Percentiles rank a stretch among this genome's conserved stretches.
These are phyloP conservation scores for Herminia tarsipennalis DNA, from an alignment of 2,888 invertebrate genomes.

Conservation along the genomic window DNA sequence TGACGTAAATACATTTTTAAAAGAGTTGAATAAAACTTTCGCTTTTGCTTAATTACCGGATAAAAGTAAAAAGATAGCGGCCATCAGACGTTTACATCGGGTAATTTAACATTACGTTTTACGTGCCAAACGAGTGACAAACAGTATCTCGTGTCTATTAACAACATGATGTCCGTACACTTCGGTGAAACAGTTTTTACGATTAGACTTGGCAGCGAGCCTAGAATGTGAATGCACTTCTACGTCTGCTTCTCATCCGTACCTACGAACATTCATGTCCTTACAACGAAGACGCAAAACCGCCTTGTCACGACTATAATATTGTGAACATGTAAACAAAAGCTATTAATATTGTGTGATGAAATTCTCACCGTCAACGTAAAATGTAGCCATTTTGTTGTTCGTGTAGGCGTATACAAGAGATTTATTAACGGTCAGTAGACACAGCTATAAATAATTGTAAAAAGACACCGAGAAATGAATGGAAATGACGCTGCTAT, in stretches of 20 bases:
- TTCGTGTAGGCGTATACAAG: constrained; percentile 43
- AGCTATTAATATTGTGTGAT: constrained; percentile 23
- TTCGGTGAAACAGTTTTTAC: constrained; percentile 44
- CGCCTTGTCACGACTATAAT: constrained; percentile 24
- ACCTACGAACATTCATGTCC: constrained; percentile 19
- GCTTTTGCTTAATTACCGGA: too few species aligned
- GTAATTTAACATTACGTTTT: constrained; percentile 9
- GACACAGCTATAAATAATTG: constrained; percentile 41
- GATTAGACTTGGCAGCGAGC: constrained; percentile 52
- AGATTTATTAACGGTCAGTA: constrained; percentile 47
- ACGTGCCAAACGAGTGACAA: constrained; percentile 35
- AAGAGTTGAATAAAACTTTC: too few species aligned
- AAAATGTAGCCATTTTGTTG: constrained; percentile 37
- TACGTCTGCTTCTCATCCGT: constrained; percentile 31
- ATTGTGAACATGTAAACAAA: constrained; percentile 29
- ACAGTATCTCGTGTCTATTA: constrained; percentile 25
- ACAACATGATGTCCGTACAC: constrained; percentile 33
- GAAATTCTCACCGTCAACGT: constrained; percentile 42
- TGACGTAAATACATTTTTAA: too few species aligned
- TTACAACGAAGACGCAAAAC: constrained; percentile 28
- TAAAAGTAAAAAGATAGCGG: neutral
- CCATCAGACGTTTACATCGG: constrained; percentile 11
- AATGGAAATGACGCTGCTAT: constrained; percentile 21
- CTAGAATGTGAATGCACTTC: constrained; percentile 51
- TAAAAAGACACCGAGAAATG: constrained; percentile 41